phyloP scores from a whole-genome alignment of 2,113 vertebrate species.

The Catharus bicknelli region DNA sequence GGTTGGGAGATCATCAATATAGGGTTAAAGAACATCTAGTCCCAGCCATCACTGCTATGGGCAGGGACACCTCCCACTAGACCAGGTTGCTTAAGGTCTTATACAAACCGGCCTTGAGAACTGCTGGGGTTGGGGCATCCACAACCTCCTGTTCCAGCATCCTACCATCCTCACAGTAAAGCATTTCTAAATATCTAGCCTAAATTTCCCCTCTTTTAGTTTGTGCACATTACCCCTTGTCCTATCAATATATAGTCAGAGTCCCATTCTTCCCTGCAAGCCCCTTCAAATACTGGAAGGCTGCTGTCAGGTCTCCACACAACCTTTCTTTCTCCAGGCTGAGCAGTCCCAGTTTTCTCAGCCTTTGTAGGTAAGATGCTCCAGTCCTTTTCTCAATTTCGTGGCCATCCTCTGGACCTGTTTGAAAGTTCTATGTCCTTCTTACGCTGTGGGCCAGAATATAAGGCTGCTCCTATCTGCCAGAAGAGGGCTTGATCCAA shows the following conservation, averaged over 20 bases:
- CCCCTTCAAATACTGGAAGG: not conserved
- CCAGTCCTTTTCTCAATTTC: too few relatives aligned
- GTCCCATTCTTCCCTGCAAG: not conserved
- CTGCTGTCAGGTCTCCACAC: not conserved
- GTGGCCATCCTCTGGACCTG: not conserved
- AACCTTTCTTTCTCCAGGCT: too few relatives aligned
- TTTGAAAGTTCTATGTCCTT: not conserved
- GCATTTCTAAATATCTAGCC: not conserved
- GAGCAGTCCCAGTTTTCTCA: not conserved
- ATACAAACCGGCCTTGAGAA: not conserved
- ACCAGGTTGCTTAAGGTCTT: not conserved
- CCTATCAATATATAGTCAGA: too few relatives aligned
- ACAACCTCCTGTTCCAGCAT: not conserved
- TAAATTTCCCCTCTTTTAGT: not conserved
- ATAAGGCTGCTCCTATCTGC: not conserved
- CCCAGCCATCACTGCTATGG: not conserved
- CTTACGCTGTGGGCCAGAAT: not conserved
- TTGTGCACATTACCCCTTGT: not conserved
- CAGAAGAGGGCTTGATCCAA: not conserved
- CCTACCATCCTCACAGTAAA: not conserved
- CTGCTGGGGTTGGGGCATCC: not conserved
- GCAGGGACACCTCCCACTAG: not conserved
- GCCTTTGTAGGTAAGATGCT: not conserved
- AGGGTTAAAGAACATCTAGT: not conserved
- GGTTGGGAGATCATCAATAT: not conserved